A percentile compares a stretch with the other conserved stretches of the same genome.
These are phyloP conservation scores for Augochlora pura DNA, from an alignment of 1,140 invertebrate species.

Conservation along the genomic window DNA sequence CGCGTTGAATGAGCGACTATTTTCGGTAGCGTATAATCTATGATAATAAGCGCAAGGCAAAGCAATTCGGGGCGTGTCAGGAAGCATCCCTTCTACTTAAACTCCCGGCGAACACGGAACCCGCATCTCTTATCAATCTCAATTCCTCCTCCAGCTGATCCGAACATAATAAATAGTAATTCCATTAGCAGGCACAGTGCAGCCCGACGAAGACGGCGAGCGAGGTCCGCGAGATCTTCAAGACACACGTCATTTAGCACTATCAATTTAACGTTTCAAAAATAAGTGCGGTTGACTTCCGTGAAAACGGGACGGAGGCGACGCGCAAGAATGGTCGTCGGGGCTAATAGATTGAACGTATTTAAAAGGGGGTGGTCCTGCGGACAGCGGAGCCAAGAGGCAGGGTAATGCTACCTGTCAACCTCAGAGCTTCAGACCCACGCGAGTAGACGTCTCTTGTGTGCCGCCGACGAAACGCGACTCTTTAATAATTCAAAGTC, in stretches of 20 bases:
- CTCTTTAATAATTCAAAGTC: neutral
- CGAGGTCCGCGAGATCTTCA: neutral
- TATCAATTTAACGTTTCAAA: neutral
- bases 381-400: neutral
- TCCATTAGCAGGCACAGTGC: neutral
- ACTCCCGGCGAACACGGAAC: no score
- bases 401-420: neutral
- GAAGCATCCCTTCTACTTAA: no score
- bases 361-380: constrained; percentile 5
- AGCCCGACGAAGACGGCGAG: neutral
- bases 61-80: no score
- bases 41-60: no score
- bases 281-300: neutral
- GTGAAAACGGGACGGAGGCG: neutral
- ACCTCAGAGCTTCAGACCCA: neutral
- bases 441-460: neutral
- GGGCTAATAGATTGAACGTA: constrained; percentile 16
- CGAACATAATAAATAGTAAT: neutral
- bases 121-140: neutral
- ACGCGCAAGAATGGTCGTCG: constrained; percentile 33
- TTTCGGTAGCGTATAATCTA: no score
- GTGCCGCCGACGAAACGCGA: neutral
- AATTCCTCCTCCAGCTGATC: neutral
- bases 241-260: neutral
- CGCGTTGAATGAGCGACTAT: no score